Base-by-base conservation (phyloP, 2,113 vertebrate genomes). In the Cephalopterus ornatus region DNA sequence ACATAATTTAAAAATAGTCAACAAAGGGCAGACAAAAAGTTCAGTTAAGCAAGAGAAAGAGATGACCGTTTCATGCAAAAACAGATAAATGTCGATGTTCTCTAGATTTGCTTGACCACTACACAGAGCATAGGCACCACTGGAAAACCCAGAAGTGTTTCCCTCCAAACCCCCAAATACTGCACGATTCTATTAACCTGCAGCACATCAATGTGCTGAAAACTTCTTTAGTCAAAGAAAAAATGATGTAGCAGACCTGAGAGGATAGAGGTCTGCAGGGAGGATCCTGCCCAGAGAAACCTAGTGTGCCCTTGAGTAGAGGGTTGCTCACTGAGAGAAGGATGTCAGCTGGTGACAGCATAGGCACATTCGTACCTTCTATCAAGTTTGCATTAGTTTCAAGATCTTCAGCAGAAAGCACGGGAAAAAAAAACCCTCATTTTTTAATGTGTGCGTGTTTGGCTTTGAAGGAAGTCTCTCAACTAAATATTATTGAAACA, bases 381-480 rank as follows among this genome's bases (percentile, higher is more conserved):
- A 42, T 30, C 32, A 95, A 93, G 92, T 94, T 93, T 74, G 74
- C 62, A 61, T 39, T 71, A 88, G 74, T 42, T 89, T 83, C 8
- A 13, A 90, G 46, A 84, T 67, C 81, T 87, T 82, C 78, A 74
- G 65, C 47, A 71, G 86, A 65, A 50, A 86, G 59, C 30, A 58
- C 2, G 7, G 5, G 2, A 4, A 7, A 39, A 74, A 41, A 81
- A 44, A 53, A 1, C 2, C 28, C 41, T 68, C 59, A 42, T 78
- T 88, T 92, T 95, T 89, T 61, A 80, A 67, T 2, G 4, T 32
- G 58, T 28, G 27, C 26, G 18, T 96, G 74, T 91, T 88, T 92
- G 89, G 72, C 84, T 97, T 96, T 97, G 94, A 95, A 97, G 96
- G 95, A 97, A 97, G 92, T 94, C 73, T 91, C 85, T 89, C 71